phyloP scores from a whole-genome alignment of 2,797 vertebrate species.

The Galagoides demidoff region DNA sequence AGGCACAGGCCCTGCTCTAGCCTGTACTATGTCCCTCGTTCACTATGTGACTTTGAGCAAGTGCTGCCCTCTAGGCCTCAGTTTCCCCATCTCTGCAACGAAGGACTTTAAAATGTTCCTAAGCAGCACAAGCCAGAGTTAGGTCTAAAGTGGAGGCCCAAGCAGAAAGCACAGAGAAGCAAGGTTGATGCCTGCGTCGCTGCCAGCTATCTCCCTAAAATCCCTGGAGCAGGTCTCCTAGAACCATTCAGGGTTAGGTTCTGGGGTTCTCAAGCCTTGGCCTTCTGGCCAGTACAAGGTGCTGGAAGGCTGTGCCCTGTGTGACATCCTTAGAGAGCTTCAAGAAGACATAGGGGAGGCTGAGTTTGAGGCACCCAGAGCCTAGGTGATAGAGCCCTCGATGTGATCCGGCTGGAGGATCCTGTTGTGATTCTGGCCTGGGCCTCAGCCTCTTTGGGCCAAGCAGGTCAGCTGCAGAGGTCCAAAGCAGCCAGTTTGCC shows the following conservation, averaged over 20 bases:
- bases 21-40: background rate
- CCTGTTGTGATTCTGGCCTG: background rate
- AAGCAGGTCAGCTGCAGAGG: background rate
- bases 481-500: background rate
- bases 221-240: background rate
- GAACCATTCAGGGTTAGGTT: background rate
- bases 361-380: background rate
- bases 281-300: background rate
- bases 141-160: background rate
- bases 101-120: slow-evolving; percentile 6
- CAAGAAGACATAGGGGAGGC: background rate
- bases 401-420: background rate
- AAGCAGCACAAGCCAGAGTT: background rate
- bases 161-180: background rate
- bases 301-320: background rate
- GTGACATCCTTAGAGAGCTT: background rate
- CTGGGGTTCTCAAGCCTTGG: background rate
- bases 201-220: background rate
- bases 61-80: background rate
- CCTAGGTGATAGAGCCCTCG: rapidly evolving
- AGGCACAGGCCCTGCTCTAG: background rate
- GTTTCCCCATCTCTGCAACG: background rate
- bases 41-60: background rate
- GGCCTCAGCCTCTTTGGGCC: background rate
- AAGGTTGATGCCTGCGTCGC: background rate